Evolutionary conservation across 1,140 invertebrate genomes (phyloP), one percentile per base, ranked within the genome.

Genomic region (Cecropterus lyciades): DNA sequence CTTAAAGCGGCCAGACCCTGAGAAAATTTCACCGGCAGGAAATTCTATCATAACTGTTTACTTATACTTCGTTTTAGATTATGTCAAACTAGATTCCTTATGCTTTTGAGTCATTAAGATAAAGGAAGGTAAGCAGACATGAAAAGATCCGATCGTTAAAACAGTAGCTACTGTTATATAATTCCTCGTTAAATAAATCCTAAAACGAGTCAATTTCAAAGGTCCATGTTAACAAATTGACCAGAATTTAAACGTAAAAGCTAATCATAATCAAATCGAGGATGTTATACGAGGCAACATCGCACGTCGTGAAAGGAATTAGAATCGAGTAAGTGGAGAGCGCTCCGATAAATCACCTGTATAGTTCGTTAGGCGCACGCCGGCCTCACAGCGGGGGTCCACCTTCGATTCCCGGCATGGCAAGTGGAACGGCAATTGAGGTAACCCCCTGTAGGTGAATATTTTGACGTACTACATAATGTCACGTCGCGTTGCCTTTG

Each of bases 321-420:
- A 89, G 85, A 85, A 73, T 78, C 76, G 45, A 53, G 68, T 73
- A 75, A 80, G 78, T 73, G 59, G 65, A 67, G 73, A 69, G 60
- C 78, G 77, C 67, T 77, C 79, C 70, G 71, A 88, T 91, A 91
- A 89, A 91, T 91, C 87, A 91, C 82, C 53, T 78, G 69, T 80
- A 79, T 77, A 84, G 85, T 91, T 91, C 88, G 88, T 91, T 91
- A 91, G 81, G 76, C 73, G 79, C 77, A 75, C 81, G 80, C 80
- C 80, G 82, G 67, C 79, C 63, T 72, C 85, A 13, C 88, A 68
- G 68, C 86, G 70, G 88, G 88, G 83, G 80, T 84, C 82, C 83
- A 70, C 75, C 73, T 87, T 87, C 85, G 82, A 82, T 82, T 83
- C 87, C 80, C 76, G 75, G 60, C 79, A 66, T 69, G 78, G 77